Base-by-base conservation (phyloP, 1,140 invertebrate species). In the Nasonia giraulti region DNA sequence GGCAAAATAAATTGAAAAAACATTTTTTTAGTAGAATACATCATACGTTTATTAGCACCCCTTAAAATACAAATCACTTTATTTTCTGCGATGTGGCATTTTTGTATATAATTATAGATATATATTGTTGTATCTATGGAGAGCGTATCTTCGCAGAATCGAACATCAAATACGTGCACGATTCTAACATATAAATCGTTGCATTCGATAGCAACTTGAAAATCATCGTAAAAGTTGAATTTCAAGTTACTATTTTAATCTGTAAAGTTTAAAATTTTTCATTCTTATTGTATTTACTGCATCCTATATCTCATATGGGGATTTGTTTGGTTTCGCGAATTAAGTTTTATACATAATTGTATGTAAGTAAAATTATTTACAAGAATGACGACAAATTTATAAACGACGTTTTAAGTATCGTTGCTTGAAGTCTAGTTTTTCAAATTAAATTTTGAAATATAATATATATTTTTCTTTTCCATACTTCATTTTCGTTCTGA, bases 1-100 rank as follows among this genome's bases (percentile, higher is more conserved):
- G 31, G 68, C 14, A 75, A 17, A 84, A 79, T 78, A 69, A 80
- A 69, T 77, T 27, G 62, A 40, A 50, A 10, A 66, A 47, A 40
- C 55, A 62, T 66, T 37, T 2, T 75, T 82, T 73, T 80, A 84
- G 31, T 73, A 81, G 83, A 85, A 82, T 85, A 85, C 69, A 80
- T 75, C 20, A 76, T 80, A 85, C 55, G 23, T 85, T 85, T 85
- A 85, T 85, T 85, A 68, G 78, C 83, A 84, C 77, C 77, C 55
- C 37, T 27, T 80, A 80, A 80, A 85, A 80, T 85, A 80, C 83
- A 85, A 85, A 80, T 85, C 12, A 79, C 79, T 84, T 84, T 69
- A 80, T 76, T 75, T 80, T 85, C 1, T 66, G 37, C 17, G 14
- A 66, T 8, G 17, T 68, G 47, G 8, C 17, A 74, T 66, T 69